Percentiles rank a stretch among this genome's conserved stretches.
Conservation (phyloP, 2,113 vertebrate species). For the Centropristis striata region DNA sequence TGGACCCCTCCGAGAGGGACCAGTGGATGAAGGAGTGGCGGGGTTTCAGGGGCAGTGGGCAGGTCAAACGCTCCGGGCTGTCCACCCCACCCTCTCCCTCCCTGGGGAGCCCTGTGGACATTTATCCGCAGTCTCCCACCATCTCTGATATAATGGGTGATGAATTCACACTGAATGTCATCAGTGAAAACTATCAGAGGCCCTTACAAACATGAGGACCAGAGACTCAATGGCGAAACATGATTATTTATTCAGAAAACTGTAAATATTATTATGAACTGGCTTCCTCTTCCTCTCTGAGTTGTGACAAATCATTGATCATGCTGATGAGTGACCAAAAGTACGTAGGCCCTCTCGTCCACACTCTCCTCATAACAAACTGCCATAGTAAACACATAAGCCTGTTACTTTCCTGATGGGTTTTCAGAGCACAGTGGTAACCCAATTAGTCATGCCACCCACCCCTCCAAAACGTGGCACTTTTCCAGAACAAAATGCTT, state of each 20-base stretch:
- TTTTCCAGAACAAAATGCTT: conserved; percentile 68
- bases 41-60: conserved; percentile 61
- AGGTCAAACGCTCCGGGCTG: conserved; percentile 54
- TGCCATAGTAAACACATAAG: conserved; percentile 68
- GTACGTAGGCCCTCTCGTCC: conserved; percentile 41
- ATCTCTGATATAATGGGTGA: conserved; percentile 36
- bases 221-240: background rate
- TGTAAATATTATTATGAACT: conserved; percentile 41
- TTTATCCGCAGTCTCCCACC: conserved; percentile 3
- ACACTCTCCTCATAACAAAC: conserved; percentile 59
- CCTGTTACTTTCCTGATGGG: conserved; percentile 74
- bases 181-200: conserved; percentile 36
- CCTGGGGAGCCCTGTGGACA: conserved; percentile 38
- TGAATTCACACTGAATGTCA: conserved; percentile 57
- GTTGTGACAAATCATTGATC: conserved; percentile 48
- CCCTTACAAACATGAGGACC: conserved; percentile 16
- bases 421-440: conserved; percentile 71
- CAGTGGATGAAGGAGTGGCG: conserved; percentile 87
- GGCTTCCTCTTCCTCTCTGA: conserved; percentile 22
- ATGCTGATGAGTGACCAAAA: conserved; percentile 48
- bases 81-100: conserved; percentile 60
- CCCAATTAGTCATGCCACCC: conserved; percentile 73
- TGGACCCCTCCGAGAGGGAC: conserved; percentile 80
- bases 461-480: conserved; percentile 59
- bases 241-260: conserved; percentile 69